Percentiles rank a stretch among this genome's conserved stretches.
These are phyloP conservation scores for Brachyistius frenatus DNA, from an alignment of 2,113 vertebrate species.

Conservation along the genomic window DNA sequence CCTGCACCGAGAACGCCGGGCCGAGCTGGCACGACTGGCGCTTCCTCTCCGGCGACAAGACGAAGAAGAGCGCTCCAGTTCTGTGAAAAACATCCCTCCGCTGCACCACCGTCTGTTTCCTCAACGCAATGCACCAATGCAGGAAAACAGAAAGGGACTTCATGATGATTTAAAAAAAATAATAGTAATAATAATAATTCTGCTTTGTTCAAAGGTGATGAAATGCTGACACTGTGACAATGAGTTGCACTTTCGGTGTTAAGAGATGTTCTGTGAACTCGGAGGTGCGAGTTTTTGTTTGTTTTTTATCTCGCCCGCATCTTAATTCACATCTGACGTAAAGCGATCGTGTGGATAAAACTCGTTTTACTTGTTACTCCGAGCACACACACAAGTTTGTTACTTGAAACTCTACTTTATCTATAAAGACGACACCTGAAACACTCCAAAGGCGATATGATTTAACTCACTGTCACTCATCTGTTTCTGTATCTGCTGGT, in stretches of 20 bases:
- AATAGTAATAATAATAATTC: too few species aligned
- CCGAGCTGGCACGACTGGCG: constrained; percentile 66
- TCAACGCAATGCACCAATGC: constrained; percentile 11
- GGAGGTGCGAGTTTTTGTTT: not conserved
- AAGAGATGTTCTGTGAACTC: constrained; percentile 1
- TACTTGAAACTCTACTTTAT: constrained; percentile 27
- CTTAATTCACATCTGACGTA: too few species aligned
- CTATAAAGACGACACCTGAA: not conserved
- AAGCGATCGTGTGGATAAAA: too few species aligned
- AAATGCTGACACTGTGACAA: not conserved
- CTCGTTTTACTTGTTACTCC: not conserved
- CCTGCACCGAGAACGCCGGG: constrained; percentile 39
- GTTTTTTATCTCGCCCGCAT: too few species aligned
- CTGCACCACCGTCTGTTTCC: not conserved
- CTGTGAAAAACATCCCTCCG: constrained; percentile 38
- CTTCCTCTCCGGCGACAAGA: constrained; percentile 55
- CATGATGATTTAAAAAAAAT: not conserved
- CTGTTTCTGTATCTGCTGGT: constrained; percentile 1
- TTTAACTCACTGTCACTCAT: not conserved
- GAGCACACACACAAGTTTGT: not conserved
- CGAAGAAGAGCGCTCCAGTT: constrained; percentile 59
- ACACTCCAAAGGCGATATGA: constrained; percentile 21
- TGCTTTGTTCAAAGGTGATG: constrained; percentile 11
- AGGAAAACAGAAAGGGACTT: constrained; percentile 12
- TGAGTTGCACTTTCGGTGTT: not conserved